Percentiles rank a stretch among this genome's conserved stretches.
These are phyloP conservation scores for Lycophotia porphyrea DNA, from an alignment of 2,888 invertebrate genomes.

Conservation along the genomic window DNA sequence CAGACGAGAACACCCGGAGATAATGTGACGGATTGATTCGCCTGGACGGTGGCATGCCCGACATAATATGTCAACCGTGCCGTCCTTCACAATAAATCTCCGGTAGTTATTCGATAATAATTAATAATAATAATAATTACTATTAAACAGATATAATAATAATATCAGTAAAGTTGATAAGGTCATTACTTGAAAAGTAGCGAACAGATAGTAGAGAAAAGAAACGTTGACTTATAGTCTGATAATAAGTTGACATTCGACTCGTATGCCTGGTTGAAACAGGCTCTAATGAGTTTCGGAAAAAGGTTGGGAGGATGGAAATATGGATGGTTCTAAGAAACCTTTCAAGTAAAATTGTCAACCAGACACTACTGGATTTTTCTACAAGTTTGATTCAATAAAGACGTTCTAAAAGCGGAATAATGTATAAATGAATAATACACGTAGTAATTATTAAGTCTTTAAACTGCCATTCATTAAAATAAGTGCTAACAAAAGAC, in stretches of 20 bases:
- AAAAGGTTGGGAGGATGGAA: background rate
- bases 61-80: too few relatives aligned
- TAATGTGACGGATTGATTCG: too few relatives aligned
- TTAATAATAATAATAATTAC: background rate
- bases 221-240: background rate
- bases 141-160: constrained; percentile 7
- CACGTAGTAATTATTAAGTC: constrained; percentile 11
- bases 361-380: background rate
- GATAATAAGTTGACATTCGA: constrained; percentile 8
- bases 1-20: too few relatives aligned
- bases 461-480: constrained; percentile 38
- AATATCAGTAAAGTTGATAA: constrained; percentile 14
- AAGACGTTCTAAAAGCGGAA: constrained; percentile 1
- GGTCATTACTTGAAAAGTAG: constrained; percentile 30
- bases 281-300: background rate
- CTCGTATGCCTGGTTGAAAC: background rate
- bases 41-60: too few relatives aligned
- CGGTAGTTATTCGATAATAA: too few relatives aligned
- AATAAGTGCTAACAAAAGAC: constrained; percentile 45
- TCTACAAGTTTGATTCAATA: background rate
- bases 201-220: constrained; percentile 30
- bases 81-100: too few relatives aligned
- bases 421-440: constrained; percentile 14
- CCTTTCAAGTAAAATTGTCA: background rate
- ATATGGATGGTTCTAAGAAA: background rate